Evolutionary conservation across 2,888 invertebrate species (phyloP), one percentile per base, ranked within the genome.

Genomic region (Bellardia pandia): DNA sequence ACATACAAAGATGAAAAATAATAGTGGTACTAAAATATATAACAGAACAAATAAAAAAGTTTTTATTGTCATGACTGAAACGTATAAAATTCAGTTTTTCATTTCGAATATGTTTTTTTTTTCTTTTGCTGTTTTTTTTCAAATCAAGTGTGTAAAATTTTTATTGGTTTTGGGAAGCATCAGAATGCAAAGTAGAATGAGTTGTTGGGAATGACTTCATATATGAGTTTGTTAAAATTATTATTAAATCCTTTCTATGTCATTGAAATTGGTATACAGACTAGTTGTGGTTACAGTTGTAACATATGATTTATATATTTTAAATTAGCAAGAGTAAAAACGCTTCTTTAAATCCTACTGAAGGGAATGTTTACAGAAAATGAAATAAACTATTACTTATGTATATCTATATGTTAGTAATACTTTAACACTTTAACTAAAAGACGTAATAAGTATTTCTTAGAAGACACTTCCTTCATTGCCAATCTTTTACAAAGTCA

Each of bases 61-160:
- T 76, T 84, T 84, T 84, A 84, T 84, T 77, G 77, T 84, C 71
- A 56, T 72, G 58, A 48, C 56, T 84, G 64, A 23, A 77, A 77
- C 62, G 30, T 62, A 71, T 76, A 62, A 76, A 71, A 83, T 30
- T 60, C 30, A 74, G 33, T 60, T 60, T 72, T 77, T 68, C 23
- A 23, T 66, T 66, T 11, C 13, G n/a, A 30, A 62, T 14, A 33
- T 62, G 48, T n/a, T 4, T 64, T 48, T 62, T 76, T 62, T 53
- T 53, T 1, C 16, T 13, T 11, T 11, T 45, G 45, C 37, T 9
- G 9, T 14, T 11, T 71, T 56, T 45, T 74, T 74, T 45, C 42
- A 74, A 60, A 74, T 74, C 45, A 74, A 74, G 60, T 45, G 60
- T 56, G 71, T 74, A 45, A 72, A 58, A 58, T 58, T 74, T 74